Percentiles rank a stretch among this genome's conserved stretches.
phyloP scores from a whole-genome alignment of 2,888 invertebrate species.

The Orchesella flavescens region DNA sequence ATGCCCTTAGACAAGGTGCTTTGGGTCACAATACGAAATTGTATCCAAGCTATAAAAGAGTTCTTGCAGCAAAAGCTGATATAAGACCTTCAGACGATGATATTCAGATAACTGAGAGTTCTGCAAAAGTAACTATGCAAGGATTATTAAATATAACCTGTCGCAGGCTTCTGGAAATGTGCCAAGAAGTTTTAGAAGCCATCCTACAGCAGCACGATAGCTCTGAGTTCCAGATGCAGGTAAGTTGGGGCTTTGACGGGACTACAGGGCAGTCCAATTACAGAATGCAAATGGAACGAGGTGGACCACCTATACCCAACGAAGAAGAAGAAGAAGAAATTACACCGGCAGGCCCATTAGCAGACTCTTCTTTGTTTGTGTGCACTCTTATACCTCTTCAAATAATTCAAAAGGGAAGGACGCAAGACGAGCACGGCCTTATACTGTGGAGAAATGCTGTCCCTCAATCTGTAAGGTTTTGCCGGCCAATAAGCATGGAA shows the following conservation, averaged over 20 bases:
- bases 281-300: conserved; percentile 1
- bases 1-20: not conserved
- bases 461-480: no score
- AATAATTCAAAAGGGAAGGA: not conserved
- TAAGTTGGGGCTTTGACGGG: conserved; percentile 57
- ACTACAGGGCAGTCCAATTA: conserved; percentile 42
- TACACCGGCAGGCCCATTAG: no score
- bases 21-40: not conserved
- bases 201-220: not conserved
- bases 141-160: conserved; percentile 23
- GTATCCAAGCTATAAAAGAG: not conserved
- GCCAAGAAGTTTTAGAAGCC: not conserved
- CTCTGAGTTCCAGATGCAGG: not conserved
- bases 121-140: conserved; percentile 6
- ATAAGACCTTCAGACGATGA: not conserved
- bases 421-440: no score
- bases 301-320: no score
- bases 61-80: not conserved
- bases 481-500: no score
- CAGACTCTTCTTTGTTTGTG: conserved; percentile 25
- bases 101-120: not conserved
- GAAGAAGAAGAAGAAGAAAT: no score
- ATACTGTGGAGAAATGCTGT: conserved; percentile 34
- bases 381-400: conserved; percentile 49
- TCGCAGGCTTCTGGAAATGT: conserved; percentile 17